These are phyloP conservation scores for Athalia circularis DNA, from an alignment of 2,888 invertebrate genomes.

Conservation along the genomic window DNA sequence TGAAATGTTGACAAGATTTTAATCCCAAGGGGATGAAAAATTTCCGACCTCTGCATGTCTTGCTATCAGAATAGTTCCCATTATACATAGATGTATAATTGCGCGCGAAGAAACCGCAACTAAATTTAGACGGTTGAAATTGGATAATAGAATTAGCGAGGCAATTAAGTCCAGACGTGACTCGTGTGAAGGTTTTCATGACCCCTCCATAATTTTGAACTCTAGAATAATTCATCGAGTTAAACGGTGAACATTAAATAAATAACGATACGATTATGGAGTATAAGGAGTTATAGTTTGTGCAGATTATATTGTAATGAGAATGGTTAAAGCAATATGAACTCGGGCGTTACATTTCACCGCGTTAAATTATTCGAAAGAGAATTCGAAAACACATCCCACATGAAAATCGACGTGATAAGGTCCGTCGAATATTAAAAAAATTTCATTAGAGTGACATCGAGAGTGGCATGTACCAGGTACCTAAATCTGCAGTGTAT, in stretches of 20 bases:
- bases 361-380: no score
- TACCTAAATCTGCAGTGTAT: no score
- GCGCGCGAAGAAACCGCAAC: constrained; percentile 5
- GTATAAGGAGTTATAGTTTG: no score
- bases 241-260: not conserved
- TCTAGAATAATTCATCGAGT: no score
- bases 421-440: no score
- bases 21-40: constrained; percentile 1
- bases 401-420: no score
- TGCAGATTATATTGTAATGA: not conserved
- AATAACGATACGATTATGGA: not conserved
- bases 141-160: constrained; percentile 10
- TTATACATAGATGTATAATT: not conserved
- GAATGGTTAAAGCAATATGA: not conserved
- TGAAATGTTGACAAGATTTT: not conserved
- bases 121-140: not conserved
- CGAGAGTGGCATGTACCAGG: no score
- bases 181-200: not conserved
- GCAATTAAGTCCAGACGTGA: not conserved
- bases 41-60: not conserved
- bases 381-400: no score
- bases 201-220: not conserved
- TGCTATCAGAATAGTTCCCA: no score
- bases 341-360: no score
- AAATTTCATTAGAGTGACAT: no score